Conservation (phyloP, 2,113 vertebrate genomes). For the Coturnix japonica region DNA sequence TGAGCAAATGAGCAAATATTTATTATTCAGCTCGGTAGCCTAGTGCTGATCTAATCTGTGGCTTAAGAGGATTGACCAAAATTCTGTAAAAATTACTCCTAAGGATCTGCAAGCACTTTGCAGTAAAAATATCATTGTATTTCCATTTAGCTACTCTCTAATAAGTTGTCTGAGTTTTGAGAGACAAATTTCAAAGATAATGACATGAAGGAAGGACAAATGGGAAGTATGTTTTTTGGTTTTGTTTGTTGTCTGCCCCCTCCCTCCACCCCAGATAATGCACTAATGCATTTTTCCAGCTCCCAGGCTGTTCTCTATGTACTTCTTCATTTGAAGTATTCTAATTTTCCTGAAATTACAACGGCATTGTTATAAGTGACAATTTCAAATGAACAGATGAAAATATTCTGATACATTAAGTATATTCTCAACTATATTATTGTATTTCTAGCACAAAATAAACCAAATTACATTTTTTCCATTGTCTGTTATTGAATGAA, state of each 20-base stretch:
- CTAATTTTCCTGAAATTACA: not conserved
- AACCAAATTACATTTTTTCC: not conserved
- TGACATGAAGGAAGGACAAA: rapidly evolving
- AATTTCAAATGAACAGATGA: not conserved
- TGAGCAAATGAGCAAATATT: not conserved
- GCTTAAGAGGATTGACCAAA: not conserved
- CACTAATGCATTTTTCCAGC: not conserved
- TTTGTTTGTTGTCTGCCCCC: not conserved
- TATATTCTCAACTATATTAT: not conserved
- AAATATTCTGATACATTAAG: not conserved
- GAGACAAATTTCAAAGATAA: not conserved
- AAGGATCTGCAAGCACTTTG: not conserved
- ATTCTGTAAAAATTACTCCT: not conserved
- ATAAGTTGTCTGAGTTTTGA: not conserved
- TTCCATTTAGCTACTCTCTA: not conserved
- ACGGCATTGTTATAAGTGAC: not conserved
- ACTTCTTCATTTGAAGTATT: not conserved
- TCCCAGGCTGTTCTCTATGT: not conserved
- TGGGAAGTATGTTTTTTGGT: rapidly evolving
- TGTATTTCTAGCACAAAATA: not conserved
- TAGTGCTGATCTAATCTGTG: not conserved
- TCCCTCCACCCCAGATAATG: not conserved
- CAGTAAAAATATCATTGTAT: not conserved
- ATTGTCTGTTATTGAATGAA: not conserved
- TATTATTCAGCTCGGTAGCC: not conserved